phyloP scores from a whole-genome alignment of 2,113 vertebrate genomes.

The Actinemys pallida region DNA sequence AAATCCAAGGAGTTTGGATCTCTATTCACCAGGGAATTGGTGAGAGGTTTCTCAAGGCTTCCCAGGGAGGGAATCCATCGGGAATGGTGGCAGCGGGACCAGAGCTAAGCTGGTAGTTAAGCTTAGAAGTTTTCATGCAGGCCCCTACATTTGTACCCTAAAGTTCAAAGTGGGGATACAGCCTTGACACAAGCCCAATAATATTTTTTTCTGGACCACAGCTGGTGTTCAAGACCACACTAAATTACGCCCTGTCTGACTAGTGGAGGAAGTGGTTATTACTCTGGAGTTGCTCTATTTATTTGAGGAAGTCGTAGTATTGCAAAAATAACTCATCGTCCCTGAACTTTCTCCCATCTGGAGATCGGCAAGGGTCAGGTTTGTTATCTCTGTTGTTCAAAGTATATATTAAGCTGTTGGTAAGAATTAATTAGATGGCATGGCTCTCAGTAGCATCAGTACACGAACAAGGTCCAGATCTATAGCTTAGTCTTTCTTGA shows the following conservation, averaged over 20 bases:
- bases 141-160: too few species aligned
- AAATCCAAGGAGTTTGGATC: too few species aligned
- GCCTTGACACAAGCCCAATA: not conserved
- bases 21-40: too few species aligned
- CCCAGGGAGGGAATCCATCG: too few species aligned
- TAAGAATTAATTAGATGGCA: not conserved
- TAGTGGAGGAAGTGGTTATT: not conserved
- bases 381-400: conserved; percentile 17
- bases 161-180: too few species aligned
- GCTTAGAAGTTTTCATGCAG: too few species aligned
- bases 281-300: not conserved
- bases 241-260: not conserved
- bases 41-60: too few species aligned
- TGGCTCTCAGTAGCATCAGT: not conserved
- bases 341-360: not conserved
- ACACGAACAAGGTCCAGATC: not conserved
- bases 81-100: too few species aligned
- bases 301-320: not conserved
- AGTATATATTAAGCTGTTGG: not conserved
- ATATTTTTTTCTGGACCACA: not conserved
- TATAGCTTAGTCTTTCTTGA: not conserved
- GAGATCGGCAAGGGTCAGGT: not conserved
- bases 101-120: too few species aligned
- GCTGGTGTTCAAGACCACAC: not conserved
- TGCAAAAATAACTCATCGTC: not conserved